A percentile compares a stretch with the other conserved stretches of the same genome.
Evolutionary conservation across 2,888 invertebrate species (phyloP).

Genomic region (Panopea generosa): DNA sequence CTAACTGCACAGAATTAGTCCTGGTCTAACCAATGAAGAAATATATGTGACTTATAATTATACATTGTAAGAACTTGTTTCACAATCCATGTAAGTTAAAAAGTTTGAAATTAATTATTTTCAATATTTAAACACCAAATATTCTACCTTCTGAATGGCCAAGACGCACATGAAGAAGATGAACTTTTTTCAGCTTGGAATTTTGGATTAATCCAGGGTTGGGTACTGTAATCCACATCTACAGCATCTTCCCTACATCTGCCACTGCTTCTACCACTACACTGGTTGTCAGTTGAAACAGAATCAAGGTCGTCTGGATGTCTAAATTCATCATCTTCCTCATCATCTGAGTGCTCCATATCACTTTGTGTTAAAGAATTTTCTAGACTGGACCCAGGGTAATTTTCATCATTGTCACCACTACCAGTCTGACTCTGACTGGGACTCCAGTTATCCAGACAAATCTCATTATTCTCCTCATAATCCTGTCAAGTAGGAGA

Average conservation of each 20-base stretch:
- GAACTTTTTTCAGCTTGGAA: constrained; percentile 30
- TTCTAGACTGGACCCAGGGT: background rate
- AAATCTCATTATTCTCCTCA: constrained; percentile 54
- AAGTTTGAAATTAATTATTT: too few species aligned
- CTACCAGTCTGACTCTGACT: constrained; percentile 1
- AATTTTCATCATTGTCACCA: constrained; percentile 14
- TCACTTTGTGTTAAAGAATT: too few species aligned
- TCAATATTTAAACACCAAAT: too few species aligned
- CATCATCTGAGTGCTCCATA: too few species aligned
- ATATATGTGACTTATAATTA: too few species aligned
- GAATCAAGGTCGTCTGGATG: constrained; percentile 15
- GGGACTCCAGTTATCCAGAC: constrained; percentile 55
- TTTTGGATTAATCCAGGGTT: constrained; percentile 52
- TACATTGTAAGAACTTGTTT: too few species aligned
- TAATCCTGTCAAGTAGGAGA: constrained; percentile 18
- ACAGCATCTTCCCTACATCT: background rate
- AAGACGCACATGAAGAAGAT: constrained; percentile 31
- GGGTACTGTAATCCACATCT: constrained; percentile 8
- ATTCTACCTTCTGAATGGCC: constrained; percentile 49
- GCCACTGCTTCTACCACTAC: constrained; percentile 8
- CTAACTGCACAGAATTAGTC: too few species aligned
- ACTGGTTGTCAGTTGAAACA: background rate
- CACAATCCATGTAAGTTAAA: too few species aligned
- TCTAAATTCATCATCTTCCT: background rate
- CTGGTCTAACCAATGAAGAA: too few species aligned